Conservation (phyloP, 2,888 invertebrate species). For the Orthonychiurus folsomi region DNA sequence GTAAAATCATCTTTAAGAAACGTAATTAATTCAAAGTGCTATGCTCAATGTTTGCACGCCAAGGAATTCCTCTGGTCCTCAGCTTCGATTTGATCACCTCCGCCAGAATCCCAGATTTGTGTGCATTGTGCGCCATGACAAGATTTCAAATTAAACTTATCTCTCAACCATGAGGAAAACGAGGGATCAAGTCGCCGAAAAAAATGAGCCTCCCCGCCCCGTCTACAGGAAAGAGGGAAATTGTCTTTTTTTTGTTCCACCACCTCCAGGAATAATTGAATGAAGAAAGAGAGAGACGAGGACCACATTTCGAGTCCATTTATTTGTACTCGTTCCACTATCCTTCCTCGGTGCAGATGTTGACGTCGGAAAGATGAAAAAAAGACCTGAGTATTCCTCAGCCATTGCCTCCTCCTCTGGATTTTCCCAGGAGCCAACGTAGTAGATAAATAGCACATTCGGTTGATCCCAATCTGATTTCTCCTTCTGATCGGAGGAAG, state of each 20-base stretch:
- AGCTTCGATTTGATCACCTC: too few relatives aligned
- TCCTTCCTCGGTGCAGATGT: too few relatives aligned
- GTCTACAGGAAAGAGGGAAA: neutral
- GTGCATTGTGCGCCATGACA: neutral
- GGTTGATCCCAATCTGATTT: neutral
- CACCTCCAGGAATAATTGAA: neutral
- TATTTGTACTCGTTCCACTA: neutral
- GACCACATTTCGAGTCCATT: neutral
- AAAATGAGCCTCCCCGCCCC: neutral
- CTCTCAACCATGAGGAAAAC: neutral
- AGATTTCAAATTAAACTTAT: neutral
- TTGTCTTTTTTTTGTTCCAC: conserved; percentile 1
- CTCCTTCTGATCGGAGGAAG: neutral
- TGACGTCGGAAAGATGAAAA: neutral
- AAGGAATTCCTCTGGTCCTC: too few relatives aligned
- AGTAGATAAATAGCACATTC: neutral
- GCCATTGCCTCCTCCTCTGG: neutral
- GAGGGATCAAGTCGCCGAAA: neutral
- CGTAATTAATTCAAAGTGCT: too few relatives aligned
- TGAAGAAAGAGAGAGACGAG: neutral
- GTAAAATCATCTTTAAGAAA: too few relatives aligned
- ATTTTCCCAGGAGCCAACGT: too few relatives aligned
- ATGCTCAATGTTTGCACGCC: too few relatives aligned
- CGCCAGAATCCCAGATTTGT: neutral
- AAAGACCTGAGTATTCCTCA: neutral